phyloP scores from a whole-genome alignment of 2,888 invertebrate species.

The Epicampocera succincta region DNA sequence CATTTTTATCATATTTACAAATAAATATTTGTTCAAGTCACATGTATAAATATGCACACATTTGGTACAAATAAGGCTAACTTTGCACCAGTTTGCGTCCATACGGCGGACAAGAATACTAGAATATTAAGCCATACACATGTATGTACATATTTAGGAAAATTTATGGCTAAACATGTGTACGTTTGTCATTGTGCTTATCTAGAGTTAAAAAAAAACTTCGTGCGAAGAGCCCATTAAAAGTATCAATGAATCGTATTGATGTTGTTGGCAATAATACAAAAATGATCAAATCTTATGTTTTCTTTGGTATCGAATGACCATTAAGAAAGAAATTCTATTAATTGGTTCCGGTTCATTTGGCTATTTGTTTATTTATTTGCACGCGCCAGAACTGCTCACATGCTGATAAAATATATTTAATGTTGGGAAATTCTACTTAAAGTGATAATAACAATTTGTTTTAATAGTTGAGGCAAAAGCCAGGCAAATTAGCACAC shows the following conservation, averaged over 20 bases:
- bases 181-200: too few species aligned
- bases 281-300: constrained; percentile 6
- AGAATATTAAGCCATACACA: too few species aligned
- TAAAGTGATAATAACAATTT: constrained; percentile 16
- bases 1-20: too few species aligned
- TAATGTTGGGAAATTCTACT: constrained; percentile 24
- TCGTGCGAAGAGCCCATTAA: constrained; percentile 45
- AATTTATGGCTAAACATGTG: too few species aligned
- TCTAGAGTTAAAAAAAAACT: not conserved
- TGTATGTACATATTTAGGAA: too few species aligned
- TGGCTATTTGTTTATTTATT: not conserved
- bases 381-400: not conserved
- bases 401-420: not conserved
- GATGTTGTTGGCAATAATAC: constrained; percentile 17
- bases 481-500: constrained; percentile 8
- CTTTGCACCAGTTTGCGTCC: too few species aligned
- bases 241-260: constrained; percentile 1
- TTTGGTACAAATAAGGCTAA: too few species aligned
- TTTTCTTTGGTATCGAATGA: constrained; percentile 21
- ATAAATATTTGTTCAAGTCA: too few species aligned
- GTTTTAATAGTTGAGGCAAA: constrained; percentile 18
- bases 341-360: not conserved
- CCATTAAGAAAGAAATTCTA: constrained; percentile 16
- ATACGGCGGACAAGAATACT: too few species aligned
- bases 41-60: too few species aligned